Base-by-base conservation (phyloP, 2,888 invertebrate species). In the Coronaproctus castanopsis region DNA sequence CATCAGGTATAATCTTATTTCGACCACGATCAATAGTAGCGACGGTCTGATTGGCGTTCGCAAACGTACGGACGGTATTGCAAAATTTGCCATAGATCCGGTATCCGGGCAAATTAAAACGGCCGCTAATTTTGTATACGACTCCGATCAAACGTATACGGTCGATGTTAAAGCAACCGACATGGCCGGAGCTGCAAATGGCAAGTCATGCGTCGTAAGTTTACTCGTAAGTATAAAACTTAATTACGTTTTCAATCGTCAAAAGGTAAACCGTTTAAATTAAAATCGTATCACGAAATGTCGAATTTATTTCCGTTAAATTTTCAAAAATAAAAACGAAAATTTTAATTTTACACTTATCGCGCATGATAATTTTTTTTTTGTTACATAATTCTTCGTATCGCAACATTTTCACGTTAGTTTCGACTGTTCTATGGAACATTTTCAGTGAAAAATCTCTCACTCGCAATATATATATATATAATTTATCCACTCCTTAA, bases 81-180 rank as follows among this genome's bases (percentile, higher is more conserved):
- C 80, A 2, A 76, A 85, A 18, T 89, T 89, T 67, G 80, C 82
- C 57, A 83, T 89, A 64, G 87, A 89, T 70, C 78, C 86, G 0
- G 73, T 80, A 1, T 79, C 81, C 1, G 89, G 89, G 2, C 81
- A 83, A 65, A 83, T 89, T 54, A 77, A 85, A 18, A 80, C 83
- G 0, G 78, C 87, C 19, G 79, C 82, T 22, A 77, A 80, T 51
- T 80, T 88, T 60, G 74, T 78, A 0, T 73, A 79, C 57, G 82
- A 83, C 64, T 82, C 82, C 20, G 87, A 87, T 1, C 77, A 80
- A 63, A 83, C 89, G 52, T 87, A 83, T 68, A 87, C 87, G 0
- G 88, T 89, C 67, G 88, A 89, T 71, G 87, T 89, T 10, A 87
- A 87, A 72, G 90, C 88, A 10, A 87, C 87, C 0, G 89, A 90